Evolutionary conservation across 35 echinoderm and acorn worm genomes (phyloP), one percentile per base, ranked within the genome.

Genomic region (Lytechinus variegatus): DNA sequence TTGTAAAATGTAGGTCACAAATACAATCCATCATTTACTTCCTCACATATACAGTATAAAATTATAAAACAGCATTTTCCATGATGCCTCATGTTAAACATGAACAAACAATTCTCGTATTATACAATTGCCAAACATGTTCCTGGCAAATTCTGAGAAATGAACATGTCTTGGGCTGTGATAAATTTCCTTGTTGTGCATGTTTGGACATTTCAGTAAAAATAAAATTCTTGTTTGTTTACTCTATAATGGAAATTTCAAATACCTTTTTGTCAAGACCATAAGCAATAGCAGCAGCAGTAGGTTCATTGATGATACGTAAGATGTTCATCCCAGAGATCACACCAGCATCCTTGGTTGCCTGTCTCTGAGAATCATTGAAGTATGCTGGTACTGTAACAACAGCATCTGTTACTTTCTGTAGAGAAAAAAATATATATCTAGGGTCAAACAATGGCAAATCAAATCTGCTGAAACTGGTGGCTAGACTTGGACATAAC

Each of bases 361-460:
- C 98, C 61, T 99, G 98, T 27, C 98, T 95, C 87, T 99, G 98
- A 53, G 98, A 96, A 79, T 99, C 98, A 55, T 99, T 99, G 93
- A 99, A 99, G 98, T 99, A 99, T 7, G 98, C 98, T 96, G 98
- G 98, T 88, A 99, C 98, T 5, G 98, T 99, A 71, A 99, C 94
- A 8, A 99, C 98, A 87, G 97, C 97, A 93, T 99, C 95, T 44
- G 96, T 95, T 21, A 99, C 97, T 93, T 95, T 94, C 95, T 96
- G 61, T 13, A 92, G 16, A 56, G 55, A 44, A 44, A 44, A 44
- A 44, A 44, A 44, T 1, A 44, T 44, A 44, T 44, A 44, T 44
- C 33, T 44, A 44, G 1, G 33, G 33, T 44, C 33, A 44, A 44
- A 44, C 33, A 44, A 44, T 44, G 33, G 33, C 33, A 44, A 44